Percentiles rank a stretch among this genome's conserved stretches.
These are phyloP conservation scores for Drosophila merina DNA, from an alignment of 2,888 invertebrate genomes.

Conservation along the genomic window DNA sequence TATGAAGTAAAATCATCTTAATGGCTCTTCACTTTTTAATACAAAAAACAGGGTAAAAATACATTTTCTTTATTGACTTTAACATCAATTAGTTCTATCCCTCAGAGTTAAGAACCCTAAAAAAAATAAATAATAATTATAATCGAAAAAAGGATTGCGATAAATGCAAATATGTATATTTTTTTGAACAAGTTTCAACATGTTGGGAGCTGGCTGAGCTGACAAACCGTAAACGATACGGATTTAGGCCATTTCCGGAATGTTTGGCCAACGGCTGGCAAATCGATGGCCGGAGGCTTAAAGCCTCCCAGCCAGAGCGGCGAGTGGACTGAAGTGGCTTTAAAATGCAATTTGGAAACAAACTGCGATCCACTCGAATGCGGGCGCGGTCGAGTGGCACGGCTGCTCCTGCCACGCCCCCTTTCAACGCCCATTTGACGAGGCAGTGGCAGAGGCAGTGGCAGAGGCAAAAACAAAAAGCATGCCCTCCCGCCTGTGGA, in stretches of 20 bases:
- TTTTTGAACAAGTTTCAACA: background rate
- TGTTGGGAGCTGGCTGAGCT: background rate
- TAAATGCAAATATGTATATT: background rate
- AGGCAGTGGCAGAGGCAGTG: background rate
- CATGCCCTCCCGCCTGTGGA: slow-evolving; percentile 53
- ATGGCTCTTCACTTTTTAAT: background rate
- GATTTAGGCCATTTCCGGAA: slow-evolving; percentile 37
- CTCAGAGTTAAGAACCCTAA: background rate
- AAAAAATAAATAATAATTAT: background rate
- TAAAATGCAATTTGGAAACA: slow-evolving; percentile 50
- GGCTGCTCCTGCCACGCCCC: background rate
- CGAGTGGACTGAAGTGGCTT: slow-evolving; percentile 25
- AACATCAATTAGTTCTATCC: background rate
- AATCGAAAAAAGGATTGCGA: background rate
- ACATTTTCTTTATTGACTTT: background rate
- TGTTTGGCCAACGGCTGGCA: slow-evolving; percentile 20
- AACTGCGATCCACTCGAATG: slow-evolving; percentile 47
- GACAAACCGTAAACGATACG: slow-evolving; percentile 13
- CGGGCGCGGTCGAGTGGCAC: slow-evolving; percentile 31
- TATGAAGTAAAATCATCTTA: background rate
- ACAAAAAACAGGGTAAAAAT: background rate
- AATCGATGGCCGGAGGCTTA: slow-evolving; percentile 31
- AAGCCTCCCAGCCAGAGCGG: slow-evolving; percentile 6
- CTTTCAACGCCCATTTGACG: slow-evolving; percentile 12
- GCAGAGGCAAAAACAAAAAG: slow-evolving; percentile 19